These are phyloP conservation scores for Parasteatoda tepidariorum DNA, from an alignment of 1,140 invertebrate species.

Conservation along the genomic window DNA sequence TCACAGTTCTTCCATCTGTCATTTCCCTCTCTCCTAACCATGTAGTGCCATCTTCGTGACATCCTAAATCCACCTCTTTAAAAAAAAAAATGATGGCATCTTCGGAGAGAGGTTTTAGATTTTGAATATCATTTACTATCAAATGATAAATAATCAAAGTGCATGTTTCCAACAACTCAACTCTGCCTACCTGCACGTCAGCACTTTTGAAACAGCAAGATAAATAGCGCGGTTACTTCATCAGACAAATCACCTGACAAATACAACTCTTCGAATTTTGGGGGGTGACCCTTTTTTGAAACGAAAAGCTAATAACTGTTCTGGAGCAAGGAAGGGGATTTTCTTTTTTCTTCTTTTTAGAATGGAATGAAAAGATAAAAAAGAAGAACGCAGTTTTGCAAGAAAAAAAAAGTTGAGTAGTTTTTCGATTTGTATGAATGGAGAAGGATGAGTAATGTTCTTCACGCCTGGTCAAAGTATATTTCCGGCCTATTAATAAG, in stretches of 20 bases:
- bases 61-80: too few species aligned
- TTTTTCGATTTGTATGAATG: slow-evolving; percentile 26
- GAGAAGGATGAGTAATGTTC: slow-evolving; percentile 50
- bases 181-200: slow-evolving; percentile 1
- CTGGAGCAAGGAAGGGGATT: neutral
- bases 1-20: too few species aligned
- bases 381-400: too few species aligned
- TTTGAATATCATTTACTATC: neutral
- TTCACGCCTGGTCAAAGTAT: slow-evolving; percentile 9
- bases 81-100: too few species aligned
- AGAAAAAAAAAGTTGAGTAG: neutral
- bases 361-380: neutral
- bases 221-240: slow-evolving; percentile 25
- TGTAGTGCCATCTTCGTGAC: too few species aligned
- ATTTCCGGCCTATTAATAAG: slow-evolving; percentile 44
- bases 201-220: slow-evolving; percentile 12
- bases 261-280: slow-evolving; percentile 24
- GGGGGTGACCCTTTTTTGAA: slow-evolving; percentile 12
- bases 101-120: too few species aligned
- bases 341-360: neutral
- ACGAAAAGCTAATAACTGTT: neutral
- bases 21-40: too few species aligned
- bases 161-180: neutral
- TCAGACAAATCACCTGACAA: slow-evolving; percentile 44
- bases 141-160: neutral